phyloP scores from a whole-genome alignment of 37 sponge, comb jelly and placozoan species.

The Halichondria panicea region DNA sequence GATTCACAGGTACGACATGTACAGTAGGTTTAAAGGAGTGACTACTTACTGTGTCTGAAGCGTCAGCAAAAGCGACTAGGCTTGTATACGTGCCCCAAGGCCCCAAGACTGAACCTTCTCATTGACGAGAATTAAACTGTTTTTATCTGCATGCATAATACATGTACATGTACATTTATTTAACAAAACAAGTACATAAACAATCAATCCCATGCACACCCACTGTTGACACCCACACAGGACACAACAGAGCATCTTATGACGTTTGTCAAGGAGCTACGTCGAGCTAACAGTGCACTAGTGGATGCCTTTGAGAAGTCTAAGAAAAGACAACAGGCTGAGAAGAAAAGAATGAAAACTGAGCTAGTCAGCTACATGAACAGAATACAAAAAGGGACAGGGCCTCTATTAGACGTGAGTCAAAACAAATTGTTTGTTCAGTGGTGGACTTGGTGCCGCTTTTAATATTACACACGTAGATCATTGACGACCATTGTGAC shows the following conservation, averaged over 20 bases:
- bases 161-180: neutral
- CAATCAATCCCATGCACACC: neutral
- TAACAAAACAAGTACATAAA: neutral
- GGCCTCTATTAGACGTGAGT: too few species aligned
- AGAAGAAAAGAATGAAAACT: conserved; percentile 76
- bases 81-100: neutral
- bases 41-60: neutral
- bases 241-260: conserved; percentile 71
- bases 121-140: too few species aligned
- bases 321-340: conserved; percentile 76
- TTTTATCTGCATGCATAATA: neutral
- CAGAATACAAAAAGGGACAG: conserved; percentile 31
- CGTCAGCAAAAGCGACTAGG: neutral
- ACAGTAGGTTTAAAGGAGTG: neutral
- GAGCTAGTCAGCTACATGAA: conserved; percentile 58
- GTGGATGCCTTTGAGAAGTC: conserved; percentile 91
- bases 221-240: conserved; percentile 23
- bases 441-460: too few species aligned
- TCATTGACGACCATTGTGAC: too few species aligned
- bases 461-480: too few species aligned
- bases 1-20: conserved; percentile 60
- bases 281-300: conserved; percentile 75
- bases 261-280: conserved; percentile 75
- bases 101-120: too few species aligned
- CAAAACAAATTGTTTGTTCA: too few species aligned